A percentile compares a stretch with the other conserved stretches of the same genome.
Conservation (phyloP, 2,797 vertebrate species). For the Ctenochaetus hawaiiensis region DNA sequence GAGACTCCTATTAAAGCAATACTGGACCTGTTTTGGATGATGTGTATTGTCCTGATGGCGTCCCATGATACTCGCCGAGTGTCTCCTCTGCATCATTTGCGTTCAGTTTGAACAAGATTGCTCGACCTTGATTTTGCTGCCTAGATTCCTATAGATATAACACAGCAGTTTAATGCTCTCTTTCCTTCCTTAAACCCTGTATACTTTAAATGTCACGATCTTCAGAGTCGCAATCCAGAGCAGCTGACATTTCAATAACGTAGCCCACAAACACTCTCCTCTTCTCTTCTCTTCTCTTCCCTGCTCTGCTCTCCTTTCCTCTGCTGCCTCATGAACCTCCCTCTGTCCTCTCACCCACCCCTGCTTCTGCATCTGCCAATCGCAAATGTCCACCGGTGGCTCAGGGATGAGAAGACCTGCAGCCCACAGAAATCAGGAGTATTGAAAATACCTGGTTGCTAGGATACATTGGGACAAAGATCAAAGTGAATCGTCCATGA, state of each 20-base stretch:
- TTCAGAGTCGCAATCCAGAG: conserved; percentile 40
- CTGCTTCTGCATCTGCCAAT: conserved; percentile 68
- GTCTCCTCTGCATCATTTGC: conserved; percentile 77
- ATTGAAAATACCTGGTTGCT: conserved; percentile 90
- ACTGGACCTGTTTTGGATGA: conserved; percentile 75
- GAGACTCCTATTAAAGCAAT: conserved; percentile 28
- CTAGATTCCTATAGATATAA: conserved; percentile 41
- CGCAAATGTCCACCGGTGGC: conserved; percentile 55
- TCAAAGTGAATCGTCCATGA: conserved; percentile 79
- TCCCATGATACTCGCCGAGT: conserved; percentile 73
- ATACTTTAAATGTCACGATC: conserved; percentile 29
- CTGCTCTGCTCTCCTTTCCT: conserved; percentile 42
- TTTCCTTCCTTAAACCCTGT: conserved; percentile 11
- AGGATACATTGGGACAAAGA: conserved; percentile 88
- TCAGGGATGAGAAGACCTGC: conserved; percentile 54
- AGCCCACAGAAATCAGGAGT: conserved; percentile 74
- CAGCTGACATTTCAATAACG: conserved; percentile 51
- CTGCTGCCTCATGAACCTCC: conserved; percentile 59
- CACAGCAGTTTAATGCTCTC: background rate
- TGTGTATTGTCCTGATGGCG: conserved; percentile 64
- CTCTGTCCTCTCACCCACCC: conserved; percentile 66
- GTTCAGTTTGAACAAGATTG: conserved; percentile 17
- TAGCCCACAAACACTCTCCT: conserved; percentile 31
- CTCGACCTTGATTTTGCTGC: conserved; percentile 2
- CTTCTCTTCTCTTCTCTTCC: conserved; percentile 9